These are phyloP conservation scores for Siniperca chuatsi DNA, from an alignment of 2,113 vertebrate genomes.

Conservation along the genomic window DNA sequence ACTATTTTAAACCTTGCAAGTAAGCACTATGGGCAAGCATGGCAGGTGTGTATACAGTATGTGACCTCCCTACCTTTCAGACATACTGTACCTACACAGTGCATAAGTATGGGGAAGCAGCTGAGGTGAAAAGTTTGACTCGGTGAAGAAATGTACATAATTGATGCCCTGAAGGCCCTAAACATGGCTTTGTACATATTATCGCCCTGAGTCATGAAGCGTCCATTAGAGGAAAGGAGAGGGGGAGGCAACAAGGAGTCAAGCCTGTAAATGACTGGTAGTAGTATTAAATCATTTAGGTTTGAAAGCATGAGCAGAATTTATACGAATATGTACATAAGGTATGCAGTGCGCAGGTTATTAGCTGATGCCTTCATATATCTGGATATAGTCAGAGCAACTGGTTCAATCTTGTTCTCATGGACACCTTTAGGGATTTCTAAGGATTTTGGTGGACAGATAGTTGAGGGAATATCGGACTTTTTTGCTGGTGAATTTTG, in stretches of 20 bases:
- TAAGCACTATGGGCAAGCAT: neutral
- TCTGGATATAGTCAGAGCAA: neutral
- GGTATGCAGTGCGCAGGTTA: constrained; percentile 14
- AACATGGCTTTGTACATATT: constrained; percentile 44
- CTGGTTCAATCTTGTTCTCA: neutral
- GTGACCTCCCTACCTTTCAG: neutral
- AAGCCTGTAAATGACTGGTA: constrained; percentile 27
- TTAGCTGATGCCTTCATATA: neutral
- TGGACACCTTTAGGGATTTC: neutral
- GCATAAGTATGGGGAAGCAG: constrained; percentile 33
- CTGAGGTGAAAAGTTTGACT: constrained; percentile 69
- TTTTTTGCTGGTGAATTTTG: neutral
- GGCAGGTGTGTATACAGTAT: constrained; percentile 8
- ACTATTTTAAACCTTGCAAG: neutral
- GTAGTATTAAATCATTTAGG: constrained; percentile 50
- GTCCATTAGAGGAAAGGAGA: constrained; percentile 15
- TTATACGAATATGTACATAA: neutral
- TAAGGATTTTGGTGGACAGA: neutral
- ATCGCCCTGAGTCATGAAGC: constrained; percentile 54
- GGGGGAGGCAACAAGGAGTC: neutral
- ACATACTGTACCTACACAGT: constrained; percentile 19
- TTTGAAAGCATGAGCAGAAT: constrained; percentile 25
- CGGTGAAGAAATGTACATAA: constrained; percentile 61
- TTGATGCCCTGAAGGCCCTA: constrained; percentile 55
- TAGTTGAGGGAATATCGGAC: neutral